Percentiles rank a stretch among this genome's conserved stretches.
These are phyloP conservation scores for Geotrypetes seraphini DNA, from an alignment of 2,797 vertebrate genomes.

Conservation along the genomic window DNA sequence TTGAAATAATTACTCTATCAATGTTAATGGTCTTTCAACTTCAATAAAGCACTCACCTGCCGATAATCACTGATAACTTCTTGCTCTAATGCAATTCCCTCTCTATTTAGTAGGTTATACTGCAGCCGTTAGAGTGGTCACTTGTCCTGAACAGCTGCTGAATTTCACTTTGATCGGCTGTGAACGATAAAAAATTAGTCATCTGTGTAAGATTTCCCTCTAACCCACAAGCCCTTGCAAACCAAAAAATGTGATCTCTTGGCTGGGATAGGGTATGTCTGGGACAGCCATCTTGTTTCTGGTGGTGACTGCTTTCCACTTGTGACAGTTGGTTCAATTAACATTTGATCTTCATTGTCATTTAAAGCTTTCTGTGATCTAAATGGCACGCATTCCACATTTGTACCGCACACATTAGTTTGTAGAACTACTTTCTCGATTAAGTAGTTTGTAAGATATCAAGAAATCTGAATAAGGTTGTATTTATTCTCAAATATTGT, in stretches of 20 bases:
- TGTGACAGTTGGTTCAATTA: constrained; percentile 35
- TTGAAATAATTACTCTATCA: constrained; percentile 84
- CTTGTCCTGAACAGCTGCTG: constrained; percentile 77
- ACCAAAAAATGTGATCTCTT: constrained; percentile 41
- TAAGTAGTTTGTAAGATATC: neutral
- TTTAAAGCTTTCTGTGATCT: constrained; percentile 30
- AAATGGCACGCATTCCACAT: constrained; percentile 26
- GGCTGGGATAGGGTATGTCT: constrained; percentile 28
- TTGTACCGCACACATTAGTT: constrained; percentile 3
- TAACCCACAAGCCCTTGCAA: constrained; percentile 61
- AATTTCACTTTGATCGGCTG: constrained; percentile 66
- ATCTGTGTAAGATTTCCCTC: constrained; percentile 63
- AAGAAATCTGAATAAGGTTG: neutral
- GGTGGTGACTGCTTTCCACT: constrained; percentile 30
- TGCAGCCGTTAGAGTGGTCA: constrained; percentile 70
- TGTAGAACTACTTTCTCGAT: neutral
- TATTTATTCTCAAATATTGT: too few relatives aligned
- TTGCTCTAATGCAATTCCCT: constrained; percentile 70
- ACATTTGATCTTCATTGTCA: constrained; percentile 34
- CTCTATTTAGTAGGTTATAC: constrained; percentile 74
- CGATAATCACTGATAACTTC: constrained; percentile 73
- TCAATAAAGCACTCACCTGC: constrained; percentile 81
- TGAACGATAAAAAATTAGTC: constrained; percentile 71
- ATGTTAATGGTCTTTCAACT: constrained; percentile 83
- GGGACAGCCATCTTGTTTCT: constrained; percentile 50